phyloP scores from a whole-genome alignment of 2,113 vertebrate species.

The Hirundichthys speculiger region DNA sequence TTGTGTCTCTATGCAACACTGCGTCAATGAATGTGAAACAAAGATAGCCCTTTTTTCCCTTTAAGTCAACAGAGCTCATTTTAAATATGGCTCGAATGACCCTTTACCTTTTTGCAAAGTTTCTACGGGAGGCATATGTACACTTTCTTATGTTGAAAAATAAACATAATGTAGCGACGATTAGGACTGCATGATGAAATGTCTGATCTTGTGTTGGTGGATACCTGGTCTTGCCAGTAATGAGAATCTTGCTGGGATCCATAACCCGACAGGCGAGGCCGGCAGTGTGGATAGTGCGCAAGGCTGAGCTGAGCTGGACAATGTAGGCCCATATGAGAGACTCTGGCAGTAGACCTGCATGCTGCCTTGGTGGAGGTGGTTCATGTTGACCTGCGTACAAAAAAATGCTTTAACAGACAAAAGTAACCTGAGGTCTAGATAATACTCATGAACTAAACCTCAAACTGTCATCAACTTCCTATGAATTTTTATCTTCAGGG shows the following conservation, averaged over 20 bases:
- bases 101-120: too few relatives aligned
- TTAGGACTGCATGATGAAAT: too few relatives aligned
- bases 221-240: constrained; percentile 97
- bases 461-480: constrained; percentile 28
- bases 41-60: too few relatives aligned
- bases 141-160: too few relatives aligned
- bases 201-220: not conserved
- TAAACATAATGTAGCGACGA: too few relatives aligned
- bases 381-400: constrained; percentile 89
- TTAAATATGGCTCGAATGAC: too few relatives aligned
- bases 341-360: constrained; percentile 94
- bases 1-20: not conserved
- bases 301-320: constrained; percentile 95
- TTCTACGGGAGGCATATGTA: too few relatives aligned
- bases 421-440: not conserved
- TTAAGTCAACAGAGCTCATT: too few relatives aligned
- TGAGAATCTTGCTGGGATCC: constrained; percentile 98
- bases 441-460: constrained; percentile 15
- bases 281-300: constrained; percentile 96
- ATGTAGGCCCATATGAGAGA: constrained; percentile 99
- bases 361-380: constrained; percentile 93
- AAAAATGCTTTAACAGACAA: constrained; percentile 20
- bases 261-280: constrained; percentile 96
- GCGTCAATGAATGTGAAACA: not conserved
- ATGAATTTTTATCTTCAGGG: not conserved